phyloP scores from a whole-genome alignment of 2,113 vertebrate species.

The Macrotis lagotis region DNA sequence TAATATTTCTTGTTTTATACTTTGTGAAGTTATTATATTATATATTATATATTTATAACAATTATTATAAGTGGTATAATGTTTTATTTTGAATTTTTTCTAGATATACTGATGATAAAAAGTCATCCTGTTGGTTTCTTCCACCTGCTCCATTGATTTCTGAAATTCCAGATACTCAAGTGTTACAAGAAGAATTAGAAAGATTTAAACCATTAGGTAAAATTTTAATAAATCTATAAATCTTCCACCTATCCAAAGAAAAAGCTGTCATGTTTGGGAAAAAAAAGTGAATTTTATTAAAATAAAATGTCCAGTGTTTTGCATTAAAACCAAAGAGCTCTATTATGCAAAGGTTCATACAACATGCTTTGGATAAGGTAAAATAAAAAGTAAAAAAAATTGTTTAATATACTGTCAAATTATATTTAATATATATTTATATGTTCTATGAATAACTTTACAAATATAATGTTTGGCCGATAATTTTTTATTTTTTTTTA shows the following conservation, averaged over 20 bases:
- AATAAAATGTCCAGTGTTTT: constrained; percentile 6
- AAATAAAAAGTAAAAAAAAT: not conserved
- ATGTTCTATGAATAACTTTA: not conserved
- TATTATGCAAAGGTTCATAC: not conserved
- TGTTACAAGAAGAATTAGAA: constrained; percentile 88
- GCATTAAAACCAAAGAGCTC: constrained; percentile 32
- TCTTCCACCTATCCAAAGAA: constrained; percentile 21
- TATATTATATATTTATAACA: not conserved
- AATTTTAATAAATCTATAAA: constrained; percentile 52
- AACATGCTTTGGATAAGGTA: not conserved
- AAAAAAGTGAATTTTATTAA: constrained; percentile 47
- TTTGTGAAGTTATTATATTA: not conserved
- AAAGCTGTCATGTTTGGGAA: not conserved
- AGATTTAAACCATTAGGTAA: constrained; percentile 82
- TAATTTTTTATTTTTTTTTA: too few relatives aligned
- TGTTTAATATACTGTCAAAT: not conserved
- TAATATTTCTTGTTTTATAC: not conserved
- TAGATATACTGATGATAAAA: constrained; percentile 81
- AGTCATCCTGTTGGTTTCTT: constrained; percentile 83
- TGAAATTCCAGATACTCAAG: constrained; percentile 89
- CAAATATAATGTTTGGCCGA: not conserved
- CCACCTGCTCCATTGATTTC: constrained; percentile 86
- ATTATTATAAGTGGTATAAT: not conserved
- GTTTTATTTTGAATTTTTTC: constrained; percentile 76
- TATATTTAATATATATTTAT: not conserved